phyloP scores from a whole-genome alignment of 2,113 vertebrate genomes.

The Pristiophorus japonicus region DNA sequence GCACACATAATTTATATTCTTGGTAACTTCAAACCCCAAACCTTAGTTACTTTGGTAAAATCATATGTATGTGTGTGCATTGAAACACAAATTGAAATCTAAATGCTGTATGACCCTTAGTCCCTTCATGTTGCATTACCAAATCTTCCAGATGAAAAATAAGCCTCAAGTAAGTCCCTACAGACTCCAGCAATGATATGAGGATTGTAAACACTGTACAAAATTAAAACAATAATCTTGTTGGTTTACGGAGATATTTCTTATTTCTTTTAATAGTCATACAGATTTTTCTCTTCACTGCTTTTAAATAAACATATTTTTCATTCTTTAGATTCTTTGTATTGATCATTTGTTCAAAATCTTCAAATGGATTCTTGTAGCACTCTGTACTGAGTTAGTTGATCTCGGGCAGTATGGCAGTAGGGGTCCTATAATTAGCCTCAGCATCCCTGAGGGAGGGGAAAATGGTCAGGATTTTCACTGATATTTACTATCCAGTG shows the following conservation, averaged over 20 bases:
- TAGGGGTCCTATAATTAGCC: background rate
- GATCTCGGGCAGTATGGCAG: background rate
- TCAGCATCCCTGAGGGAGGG: background rate
- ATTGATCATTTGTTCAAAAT: background rate
- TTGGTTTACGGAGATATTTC: background rate
- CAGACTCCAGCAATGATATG: background rate
- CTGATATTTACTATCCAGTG: background rate
- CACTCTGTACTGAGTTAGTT: background rate
- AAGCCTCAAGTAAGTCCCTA: background rate
- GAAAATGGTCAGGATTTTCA: background rate
- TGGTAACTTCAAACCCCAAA: background rate
- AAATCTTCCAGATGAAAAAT: background rate
- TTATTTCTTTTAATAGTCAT: background rate
- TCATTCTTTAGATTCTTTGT: conserved; percentile 3
- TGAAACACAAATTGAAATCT: background rate
- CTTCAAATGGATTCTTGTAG: background rate
- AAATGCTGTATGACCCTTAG: too few species aligned
- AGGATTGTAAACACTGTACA: background rate
- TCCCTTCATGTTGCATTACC: background rate
- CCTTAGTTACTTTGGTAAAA: background rate
- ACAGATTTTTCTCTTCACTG: background rate
- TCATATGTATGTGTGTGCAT: background rate
- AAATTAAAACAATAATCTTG: background rate
- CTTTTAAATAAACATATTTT: conserved; percentile 21
- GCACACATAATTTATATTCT: background rate